Evolutionary conservation across 2,888 invertebrate genomes (phyloP), one percentile per base, ranked within the genome.

Genomic region (Nematopogon swammerdamellus): DNA sequence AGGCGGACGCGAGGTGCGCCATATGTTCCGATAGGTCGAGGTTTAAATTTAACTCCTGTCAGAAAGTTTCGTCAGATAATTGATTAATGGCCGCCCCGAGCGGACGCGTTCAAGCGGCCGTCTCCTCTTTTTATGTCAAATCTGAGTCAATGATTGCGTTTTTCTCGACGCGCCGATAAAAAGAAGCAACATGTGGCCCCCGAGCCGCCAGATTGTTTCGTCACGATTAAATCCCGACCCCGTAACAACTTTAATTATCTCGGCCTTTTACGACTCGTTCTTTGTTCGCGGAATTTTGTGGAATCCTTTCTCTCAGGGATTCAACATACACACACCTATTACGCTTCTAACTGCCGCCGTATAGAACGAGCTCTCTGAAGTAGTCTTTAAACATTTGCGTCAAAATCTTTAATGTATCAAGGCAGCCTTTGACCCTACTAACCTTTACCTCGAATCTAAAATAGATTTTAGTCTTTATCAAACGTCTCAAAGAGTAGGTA

Each of bases 91-190:
- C 59, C 61, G 60, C 62, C 60, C 59, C 61, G 68, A 70, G 71
- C 74, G 72, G 74, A 75, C 74, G 67, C 70, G 70, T 68, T 73
- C 72, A 70, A 72, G 72, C 65, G 70, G 62, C 59, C 58, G 66
- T 63, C 68, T 70, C 66, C 61, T 64, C 59, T 60, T 70, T 75
- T 76, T 74, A 69, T 69, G 63, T 68, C 56, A 58, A 67, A 72
- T 70, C 68, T 66, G 68, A 62, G 62, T 63, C 76, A 76, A 76
- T 76, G 68, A 76, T 77, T 75, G 69, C 68, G 70, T 75, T 61
- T 68, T 73, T 74, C 76, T 73, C 68, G 70, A 65, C 70, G 63
- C 64, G 62, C 19, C 48, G 19, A 63, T 63, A 62, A 62, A 62
- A 63, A 61, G 36, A 61, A 52, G 57, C 63, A 62, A 69, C 79